Conservation (phyloP, 53 echinoderm and acorn worm species). For the Echinarachnius parma region DNA sequence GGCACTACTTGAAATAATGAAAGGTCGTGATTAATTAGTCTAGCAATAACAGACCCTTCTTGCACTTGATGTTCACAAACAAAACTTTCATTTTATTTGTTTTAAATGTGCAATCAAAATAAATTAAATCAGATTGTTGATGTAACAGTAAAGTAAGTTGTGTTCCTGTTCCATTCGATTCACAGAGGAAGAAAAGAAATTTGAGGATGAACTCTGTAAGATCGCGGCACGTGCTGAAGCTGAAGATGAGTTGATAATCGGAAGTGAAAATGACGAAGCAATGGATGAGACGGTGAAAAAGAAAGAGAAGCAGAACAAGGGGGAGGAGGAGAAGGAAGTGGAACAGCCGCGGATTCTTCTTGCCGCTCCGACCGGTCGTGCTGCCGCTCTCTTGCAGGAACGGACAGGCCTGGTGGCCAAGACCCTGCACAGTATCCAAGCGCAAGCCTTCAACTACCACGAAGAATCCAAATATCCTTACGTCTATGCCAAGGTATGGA, state of each 20-base stretch:
- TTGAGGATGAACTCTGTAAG: no score
- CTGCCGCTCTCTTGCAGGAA: slow-evolving; percentile 52
- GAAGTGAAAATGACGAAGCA: neutral
- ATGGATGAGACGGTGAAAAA: neutral
- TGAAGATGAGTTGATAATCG: neutral
- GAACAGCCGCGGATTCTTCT: slow-evolving; percentile 14
- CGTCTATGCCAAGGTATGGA: slow-evolving; percentile 16
- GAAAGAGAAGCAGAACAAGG: neutral
- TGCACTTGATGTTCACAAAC: no score
- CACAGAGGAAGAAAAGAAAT: neutral
- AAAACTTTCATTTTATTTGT: no score
- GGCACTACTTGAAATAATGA: no score
- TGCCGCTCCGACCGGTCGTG: slow-evolving; percentile 68
- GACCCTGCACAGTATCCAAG: slow-evolving; percentile 47
- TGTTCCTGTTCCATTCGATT: neutral
- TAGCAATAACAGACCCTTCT: no score
- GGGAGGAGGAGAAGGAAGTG: neutral
- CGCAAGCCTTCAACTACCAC: neutral
- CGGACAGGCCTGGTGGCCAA: slow-evolving; percentile 26
- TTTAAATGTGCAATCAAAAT: no score
- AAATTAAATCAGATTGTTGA: no score
- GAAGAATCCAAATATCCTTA: neutral
- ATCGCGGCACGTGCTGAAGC: no score
- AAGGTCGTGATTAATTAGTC: no score
- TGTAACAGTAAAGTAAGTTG: no score